Conservation (phyloP, 2,113 vertebrate species). For the Galemys pyrenaicus region DNA sequence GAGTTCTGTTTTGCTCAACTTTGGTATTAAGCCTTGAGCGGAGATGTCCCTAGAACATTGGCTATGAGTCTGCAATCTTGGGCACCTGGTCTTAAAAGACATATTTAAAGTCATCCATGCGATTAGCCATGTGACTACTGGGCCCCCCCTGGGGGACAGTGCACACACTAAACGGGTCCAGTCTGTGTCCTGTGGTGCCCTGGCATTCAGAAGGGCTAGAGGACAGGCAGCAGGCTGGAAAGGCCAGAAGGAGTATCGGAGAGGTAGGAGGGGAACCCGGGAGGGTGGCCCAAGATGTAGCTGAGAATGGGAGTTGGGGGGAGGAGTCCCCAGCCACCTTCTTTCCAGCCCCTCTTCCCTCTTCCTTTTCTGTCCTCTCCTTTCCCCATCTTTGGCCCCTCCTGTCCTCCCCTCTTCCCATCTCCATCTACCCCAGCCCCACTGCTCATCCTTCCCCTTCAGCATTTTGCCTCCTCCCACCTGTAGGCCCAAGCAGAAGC, state of each 20-base stretch:
- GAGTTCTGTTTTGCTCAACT: neutral
- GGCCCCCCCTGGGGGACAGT: neutral
- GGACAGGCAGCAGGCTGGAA: neutral
- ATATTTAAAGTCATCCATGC: neutral
- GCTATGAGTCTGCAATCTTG: neutral
- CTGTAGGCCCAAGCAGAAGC: constrained; percentile 95
- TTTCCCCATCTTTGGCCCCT: no score
- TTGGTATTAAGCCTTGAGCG: neutral
- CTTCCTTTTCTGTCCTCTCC: neutral
- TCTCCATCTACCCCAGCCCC: neutral
- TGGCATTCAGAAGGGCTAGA: neutral
- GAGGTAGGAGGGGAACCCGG: neutral
- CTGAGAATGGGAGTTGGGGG: neutral
- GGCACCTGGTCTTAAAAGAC: neutral
- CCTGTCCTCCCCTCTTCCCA: fast-evolving
- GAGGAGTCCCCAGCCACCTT: no score
- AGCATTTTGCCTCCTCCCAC: constrained; percentile 46
- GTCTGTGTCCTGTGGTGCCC: neutral
- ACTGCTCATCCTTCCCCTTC: neutral
- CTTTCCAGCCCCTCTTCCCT: no score
- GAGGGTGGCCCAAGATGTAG: neutral
- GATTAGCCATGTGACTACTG: neutral
- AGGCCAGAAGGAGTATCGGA: neutral
- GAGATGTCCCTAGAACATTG: neutral
- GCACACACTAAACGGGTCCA: neutral